phyloP scores from a whole-genome alignment of 35 echinoderm and acorn worm species.

The Ophiothrix spiculata region DNA sequence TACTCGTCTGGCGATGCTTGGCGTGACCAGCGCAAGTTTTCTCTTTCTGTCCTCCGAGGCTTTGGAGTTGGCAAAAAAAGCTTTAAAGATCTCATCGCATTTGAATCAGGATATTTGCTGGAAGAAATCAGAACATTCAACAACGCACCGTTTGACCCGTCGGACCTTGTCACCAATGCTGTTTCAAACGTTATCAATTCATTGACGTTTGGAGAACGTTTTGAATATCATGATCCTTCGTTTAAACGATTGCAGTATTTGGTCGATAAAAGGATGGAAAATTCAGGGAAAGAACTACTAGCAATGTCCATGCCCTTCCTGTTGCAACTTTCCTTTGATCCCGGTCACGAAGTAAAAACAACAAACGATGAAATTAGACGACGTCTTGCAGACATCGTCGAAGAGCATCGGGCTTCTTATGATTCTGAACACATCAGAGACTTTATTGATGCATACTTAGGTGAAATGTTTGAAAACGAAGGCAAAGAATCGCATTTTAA shows the following conservation, averaged over 20 bases:
- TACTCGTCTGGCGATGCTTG: constrained; percentile 43
- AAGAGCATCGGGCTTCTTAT: not conserved
- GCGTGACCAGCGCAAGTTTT: constrained; percentile 64
- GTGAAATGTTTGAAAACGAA: not conserved
- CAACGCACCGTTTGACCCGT: constrained; percentile 29
- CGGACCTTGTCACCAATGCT: constrained; percentile 13
- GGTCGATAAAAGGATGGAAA: not conserved
- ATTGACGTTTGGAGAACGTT: constrained; percentile 42
- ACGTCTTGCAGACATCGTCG: not conserved
- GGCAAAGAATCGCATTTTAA: not conserved
- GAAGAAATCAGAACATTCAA: constrained; percentile 15
- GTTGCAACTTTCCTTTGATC: not conserved
- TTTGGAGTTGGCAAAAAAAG: constrained; percentile 85
- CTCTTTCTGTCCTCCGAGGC: constrained; percentile 54
- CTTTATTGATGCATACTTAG: not conserved
- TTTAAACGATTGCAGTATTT: not conserved
- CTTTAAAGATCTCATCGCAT: constrained; percentile 59
- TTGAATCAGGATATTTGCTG: constrained; percentile 44
- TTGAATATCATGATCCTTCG: constrained; percentile 48
- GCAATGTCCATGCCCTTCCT: not conserved
- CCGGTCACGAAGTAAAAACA: not conserved
- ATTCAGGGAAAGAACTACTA: not conserved
- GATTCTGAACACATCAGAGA: not conserved
- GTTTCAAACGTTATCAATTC: constrained; percentile 54
- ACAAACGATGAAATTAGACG: not conserved